Percentiles rank a stretch among this genome's conserved stretches.
phyloP scores from a whole-genome alignment of 1,140 invertebrate species.

The Drosophila teissieri region DNA sequence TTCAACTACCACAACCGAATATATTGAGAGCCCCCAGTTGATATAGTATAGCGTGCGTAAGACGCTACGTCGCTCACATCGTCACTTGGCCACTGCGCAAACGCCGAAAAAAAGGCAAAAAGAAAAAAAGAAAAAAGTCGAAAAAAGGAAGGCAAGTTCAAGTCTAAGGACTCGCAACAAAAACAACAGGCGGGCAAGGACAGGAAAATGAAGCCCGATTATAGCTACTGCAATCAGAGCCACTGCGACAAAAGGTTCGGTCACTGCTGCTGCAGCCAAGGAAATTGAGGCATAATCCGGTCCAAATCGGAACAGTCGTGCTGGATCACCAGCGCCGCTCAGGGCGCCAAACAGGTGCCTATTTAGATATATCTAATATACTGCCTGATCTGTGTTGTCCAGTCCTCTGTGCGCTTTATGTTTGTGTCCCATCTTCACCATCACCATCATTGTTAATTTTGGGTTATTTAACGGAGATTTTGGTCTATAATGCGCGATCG shows the following conservation, averaged over 20 bases:
- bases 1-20: conserved; percentile 13
- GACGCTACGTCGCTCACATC: conserved; percentile 77
- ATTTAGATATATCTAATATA: conserved; percentile 16
- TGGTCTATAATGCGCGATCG: conserved; percentile 82
- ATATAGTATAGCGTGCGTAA: conserved; percentile 66
- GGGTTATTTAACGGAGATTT: conserved; percentile 14
- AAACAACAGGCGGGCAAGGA: conserved; percentile 37
- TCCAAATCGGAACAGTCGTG: conserved; percentile 42
- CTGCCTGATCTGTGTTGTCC: conserved; percentile 27
- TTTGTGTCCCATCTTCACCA: conserved; percentile 17
- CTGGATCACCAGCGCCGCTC: conserved; percentile 59
- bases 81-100: conserved; percentile 63
- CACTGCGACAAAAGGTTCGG: conserved; percentile 5
- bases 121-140: neutral
- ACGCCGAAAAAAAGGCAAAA: conserved; percentile 37
- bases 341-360: conserved; percentile 72
- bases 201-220: conserved; percentile 53
- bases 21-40: conserved; percentile 19
- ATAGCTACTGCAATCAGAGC: conserved; percentile 36
- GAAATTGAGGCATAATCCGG: conserved; percentile 23
- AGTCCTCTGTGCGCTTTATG: conserved; percentile 22
- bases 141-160: conserved; percentile 55
- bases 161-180: conserved; percentile 69
- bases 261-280: neutral
- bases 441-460: conserved; percentile 8